Evolutionary conservation across 2,113 vertebrate genomes (phyloP).

Genomic region (Mobula birostris): DNA sequence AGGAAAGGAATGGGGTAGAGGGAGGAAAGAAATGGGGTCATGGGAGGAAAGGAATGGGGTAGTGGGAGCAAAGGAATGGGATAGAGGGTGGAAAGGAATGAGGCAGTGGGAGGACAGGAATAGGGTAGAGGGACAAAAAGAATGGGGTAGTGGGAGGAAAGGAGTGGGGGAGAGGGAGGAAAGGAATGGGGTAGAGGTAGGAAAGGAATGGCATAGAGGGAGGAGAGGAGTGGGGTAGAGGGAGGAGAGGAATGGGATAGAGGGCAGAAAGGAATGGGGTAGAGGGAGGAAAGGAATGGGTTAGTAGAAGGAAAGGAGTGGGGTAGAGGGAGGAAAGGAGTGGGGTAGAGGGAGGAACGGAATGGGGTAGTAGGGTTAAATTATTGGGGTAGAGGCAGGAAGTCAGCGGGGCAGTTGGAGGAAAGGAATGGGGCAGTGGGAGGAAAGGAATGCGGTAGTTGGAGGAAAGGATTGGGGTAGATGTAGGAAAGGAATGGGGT

Average conservation of each 20-base stretch:
- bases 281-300: no score
- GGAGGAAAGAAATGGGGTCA: no score
- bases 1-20: background rate
- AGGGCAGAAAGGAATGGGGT: background rate
- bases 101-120: no score
- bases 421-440: background rate
- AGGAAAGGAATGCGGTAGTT: no score
- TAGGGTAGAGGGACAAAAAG: no score
- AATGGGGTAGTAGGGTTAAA: background rate
- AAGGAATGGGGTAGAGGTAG: no score
- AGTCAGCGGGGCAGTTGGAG: no score
- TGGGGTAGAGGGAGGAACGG: background rate
- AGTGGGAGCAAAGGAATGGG: background rate
- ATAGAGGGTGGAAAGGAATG: slow-evolving; percentile 7
- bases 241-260: slow-evolving; percentile 39
- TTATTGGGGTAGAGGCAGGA: no score
- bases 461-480: background rate
- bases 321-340: background rate
- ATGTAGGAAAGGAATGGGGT: no score
- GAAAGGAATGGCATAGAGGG: background rate
- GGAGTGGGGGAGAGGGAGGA: background rate
- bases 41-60: no score
- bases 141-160: no score
- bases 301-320: background rate
- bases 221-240: background rate